Percentiles rank a stretch among this genome's conserved stretches.
These are phyloP conservation scores for Drosophila nebulosa DNA, from an alignment of 1,140 invertebrate species.

Conservation along the genomic window DNA sequence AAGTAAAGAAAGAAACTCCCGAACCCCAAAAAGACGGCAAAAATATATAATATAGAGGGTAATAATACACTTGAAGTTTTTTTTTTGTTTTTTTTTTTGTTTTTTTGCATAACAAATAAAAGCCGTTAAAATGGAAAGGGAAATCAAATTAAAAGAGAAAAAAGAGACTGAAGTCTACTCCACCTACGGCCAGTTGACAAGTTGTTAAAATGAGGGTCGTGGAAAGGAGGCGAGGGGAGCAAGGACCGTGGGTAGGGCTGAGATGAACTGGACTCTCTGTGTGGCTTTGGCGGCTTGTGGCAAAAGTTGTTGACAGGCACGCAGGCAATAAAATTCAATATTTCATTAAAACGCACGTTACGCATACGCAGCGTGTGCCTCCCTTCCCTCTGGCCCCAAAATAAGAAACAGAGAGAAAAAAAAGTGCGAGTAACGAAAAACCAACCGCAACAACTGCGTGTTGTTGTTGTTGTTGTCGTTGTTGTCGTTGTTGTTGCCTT, in stretches of 20 bases:
- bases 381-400: background rate
- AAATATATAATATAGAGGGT: conserved; percentile 35
- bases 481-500: conserved; percentile 61
- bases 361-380: conserved; percentile 66
- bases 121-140: conserved; percentile 63
- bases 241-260: background rate
- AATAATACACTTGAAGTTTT: conserved; percentile 73
- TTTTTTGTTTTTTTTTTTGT: background rate
- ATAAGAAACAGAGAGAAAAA: conserved; percentile 39
- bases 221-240: background rate
- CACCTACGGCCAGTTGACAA: conserved; percentile 67
- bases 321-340: conserved; percentile 80
- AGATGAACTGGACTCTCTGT: conserved; percentile 14
- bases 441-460: conserved; percentile 62
- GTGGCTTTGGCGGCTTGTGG: conserved; percentile 1
- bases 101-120: conserved; percentile 77
- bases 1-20: background rate
- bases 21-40: background rate
- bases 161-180: conserved; percentile 7
- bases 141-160: conserved; percentile 49
- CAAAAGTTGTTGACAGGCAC: conserved; percentile 69
- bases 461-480: conserved; percentile 50
- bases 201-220: conserved; percentile 47
- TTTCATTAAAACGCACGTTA: conserved; percentile 80
- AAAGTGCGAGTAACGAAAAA: conserved; percentile 28